Conservation (phyloP, 2,797 vertebrate species). For the Mormyrus proboscirostris region DNA sequence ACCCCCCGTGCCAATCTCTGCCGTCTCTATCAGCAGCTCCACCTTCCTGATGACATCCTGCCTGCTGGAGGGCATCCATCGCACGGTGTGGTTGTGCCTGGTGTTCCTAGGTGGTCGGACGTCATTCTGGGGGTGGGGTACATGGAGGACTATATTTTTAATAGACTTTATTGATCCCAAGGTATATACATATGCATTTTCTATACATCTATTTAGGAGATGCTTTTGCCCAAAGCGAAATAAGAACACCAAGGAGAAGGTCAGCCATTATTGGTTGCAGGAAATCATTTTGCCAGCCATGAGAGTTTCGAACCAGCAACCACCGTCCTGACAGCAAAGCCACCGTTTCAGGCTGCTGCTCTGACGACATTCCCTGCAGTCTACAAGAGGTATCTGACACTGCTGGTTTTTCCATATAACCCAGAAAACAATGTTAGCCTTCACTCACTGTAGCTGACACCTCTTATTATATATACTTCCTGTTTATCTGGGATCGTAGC, state of each 20-base stretch:
- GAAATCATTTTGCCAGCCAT: background rate
- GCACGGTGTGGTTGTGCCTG: slow-evolving; percentile 68
- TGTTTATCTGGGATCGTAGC: background rate
- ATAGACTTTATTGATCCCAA: background rate
- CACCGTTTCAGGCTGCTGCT: background rate
- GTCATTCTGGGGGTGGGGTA: slow-evolving; percentile 61
- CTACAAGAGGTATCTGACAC: background rate
- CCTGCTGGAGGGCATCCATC: slow-evolving; percentile 64
- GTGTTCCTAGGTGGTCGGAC: slow-evolving; percentile 81
- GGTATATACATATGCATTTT: background rate
- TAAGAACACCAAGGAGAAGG: background rate
- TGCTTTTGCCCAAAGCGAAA: background rate
- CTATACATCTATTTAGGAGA: background rate
- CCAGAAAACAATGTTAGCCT: background rate
- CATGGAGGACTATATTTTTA: background rate
- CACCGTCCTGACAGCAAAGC: background rate
- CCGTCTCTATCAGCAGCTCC: slow-evolving; percentile 79
- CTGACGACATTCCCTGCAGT: background rate
- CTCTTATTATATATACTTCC: background rate
- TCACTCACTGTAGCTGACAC: background rate
- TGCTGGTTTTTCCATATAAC: background rate
- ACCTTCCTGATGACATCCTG: slow-evolving; percentile 75
- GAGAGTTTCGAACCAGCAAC: background rate
- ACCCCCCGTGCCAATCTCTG: slow-evolving; percentile 54
- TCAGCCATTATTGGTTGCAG: background rate